Conservation (phyloP, 2,797 vertebrate genomes). For the Lepus oiostolus region DNA sequence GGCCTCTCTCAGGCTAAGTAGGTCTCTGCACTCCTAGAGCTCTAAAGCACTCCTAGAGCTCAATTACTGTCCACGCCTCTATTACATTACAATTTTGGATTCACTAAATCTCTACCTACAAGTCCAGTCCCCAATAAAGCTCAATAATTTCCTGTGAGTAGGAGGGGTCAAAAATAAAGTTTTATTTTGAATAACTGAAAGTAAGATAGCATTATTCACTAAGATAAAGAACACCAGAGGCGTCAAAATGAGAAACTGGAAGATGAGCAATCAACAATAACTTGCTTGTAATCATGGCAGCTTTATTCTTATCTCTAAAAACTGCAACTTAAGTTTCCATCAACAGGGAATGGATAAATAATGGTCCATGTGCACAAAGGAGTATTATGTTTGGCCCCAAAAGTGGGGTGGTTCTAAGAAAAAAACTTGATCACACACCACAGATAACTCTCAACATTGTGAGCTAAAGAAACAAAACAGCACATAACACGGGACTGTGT, state of each 20-base stretch:
- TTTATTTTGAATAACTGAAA: background rate
- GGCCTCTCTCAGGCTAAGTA: too few relatives aligned
- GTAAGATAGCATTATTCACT: background rate
- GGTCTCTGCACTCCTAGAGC: background rate
- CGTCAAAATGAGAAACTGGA: background rate
- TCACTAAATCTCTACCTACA: background rate
- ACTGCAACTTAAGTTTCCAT: background rate
- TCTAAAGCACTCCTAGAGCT: background rate
- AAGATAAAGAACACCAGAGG: background rate
- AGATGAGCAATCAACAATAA: background rate
- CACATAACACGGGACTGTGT: background rate
- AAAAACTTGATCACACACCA: background rate
- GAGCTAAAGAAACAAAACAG: background rate
- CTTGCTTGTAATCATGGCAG: background rate
- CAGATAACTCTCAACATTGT: background rate
- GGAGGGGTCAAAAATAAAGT: background rate
- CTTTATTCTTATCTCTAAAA: background rate
- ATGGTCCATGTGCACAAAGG: too few relatives aligned
- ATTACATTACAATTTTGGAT: background rate
- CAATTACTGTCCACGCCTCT: background rate
- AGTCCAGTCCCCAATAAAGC: background rate
- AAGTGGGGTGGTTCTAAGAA: background rate
- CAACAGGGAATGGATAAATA: background rate
- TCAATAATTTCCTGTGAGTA: slow-evolving; percentile 2
- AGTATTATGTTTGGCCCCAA: background rate